Conservation (phyloP, 2,797 vertebrate species). For the Melopsittacus undulatus region DNA sequence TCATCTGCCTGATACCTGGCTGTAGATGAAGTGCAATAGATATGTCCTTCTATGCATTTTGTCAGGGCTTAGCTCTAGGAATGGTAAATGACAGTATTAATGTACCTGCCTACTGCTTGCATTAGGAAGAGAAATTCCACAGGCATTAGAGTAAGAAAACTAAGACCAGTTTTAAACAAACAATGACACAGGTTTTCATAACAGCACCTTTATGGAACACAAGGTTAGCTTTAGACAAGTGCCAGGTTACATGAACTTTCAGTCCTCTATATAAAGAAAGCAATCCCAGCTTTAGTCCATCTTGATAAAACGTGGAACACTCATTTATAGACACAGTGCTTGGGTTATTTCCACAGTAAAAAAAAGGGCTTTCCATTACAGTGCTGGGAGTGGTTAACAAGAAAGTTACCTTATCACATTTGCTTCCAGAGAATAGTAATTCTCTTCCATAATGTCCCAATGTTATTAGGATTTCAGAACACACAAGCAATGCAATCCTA, state of each 20-base stretch:
- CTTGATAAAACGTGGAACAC: not conserved
- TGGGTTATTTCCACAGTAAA: not conserved
- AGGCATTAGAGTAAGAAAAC: not conserved
- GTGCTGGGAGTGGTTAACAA: slow-evolving; percentile 33
- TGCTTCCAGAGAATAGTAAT: not conserved
- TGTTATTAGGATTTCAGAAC: not conserved
- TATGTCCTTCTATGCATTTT: not conserved
- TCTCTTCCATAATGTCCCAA: not conserved
- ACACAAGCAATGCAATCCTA: not conserved
- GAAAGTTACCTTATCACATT: not conserved
- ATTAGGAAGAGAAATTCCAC: not conserved
- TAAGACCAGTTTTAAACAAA: not conserved
- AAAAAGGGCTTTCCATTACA: not conserved
- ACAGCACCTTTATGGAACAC: slow-evolving; percentile 59
- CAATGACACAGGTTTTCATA: not conserved
- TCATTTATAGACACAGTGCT: slow-evolving; percentile 4
- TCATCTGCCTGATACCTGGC: not conserved
- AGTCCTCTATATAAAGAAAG: slow-evolving; percentile 26
- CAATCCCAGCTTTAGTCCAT: slow-evolving; percentile 4
- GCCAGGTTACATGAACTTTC: slow-evolving; percentile 42
- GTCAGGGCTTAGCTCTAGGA: not conserved
- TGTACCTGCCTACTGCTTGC: not conserved
- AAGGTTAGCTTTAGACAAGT: slow-evolving; percentile 17
- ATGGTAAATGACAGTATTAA: not conserved
- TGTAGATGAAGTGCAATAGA: not conserved